phyloP scores from a whole-genome alignment of 2,113 vertebrate genomes.

The Syngnathus floridae region DNA sequence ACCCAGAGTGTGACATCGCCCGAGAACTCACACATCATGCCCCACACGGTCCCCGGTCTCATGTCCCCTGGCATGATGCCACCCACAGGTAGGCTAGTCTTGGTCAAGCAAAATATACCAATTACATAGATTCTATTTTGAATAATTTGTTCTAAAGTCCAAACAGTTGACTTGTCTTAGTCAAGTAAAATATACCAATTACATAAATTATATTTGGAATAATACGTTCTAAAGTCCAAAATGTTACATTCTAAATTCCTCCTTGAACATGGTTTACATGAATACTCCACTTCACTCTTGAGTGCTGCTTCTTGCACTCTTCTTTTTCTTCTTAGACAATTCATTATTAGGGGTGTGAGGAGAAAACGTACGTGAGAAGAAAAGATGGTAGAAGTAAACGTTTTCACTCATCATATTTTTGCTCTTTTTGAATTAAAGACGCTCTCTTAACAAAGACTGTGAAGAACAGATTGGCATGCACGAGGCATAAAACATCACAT shows the following conservation, averaged over 20 bases:
- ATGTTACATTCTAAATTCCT: neutral
- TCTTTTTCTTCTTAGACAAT: too few species aligned
- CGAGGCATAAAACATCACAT: too few species aligned
- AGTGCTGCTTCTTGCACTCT: too few species aligned
- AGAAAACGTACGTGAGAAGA: too few species aligned
- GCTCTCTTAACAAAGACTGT: too few species aligned
- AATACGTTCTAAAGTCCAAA: neutral
- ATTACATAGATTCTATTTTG: neutral
- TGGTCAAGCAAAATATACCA: neutral
- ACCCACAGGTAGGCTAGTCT: conserved; percentile 81
- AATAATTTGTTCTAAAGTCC: neutral
- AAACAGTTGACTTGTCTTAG: conserved; percentile 57
- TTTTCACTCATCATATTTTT: too few species aligned
- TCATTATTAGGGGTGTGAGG: too few species aligned
- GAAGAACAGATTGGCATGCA: too few species aligned
- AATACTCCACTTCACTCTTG: neutral
- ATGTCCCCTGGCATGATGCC: conserved; percentile 99
- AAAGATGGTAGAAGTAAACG: too few species aligned
- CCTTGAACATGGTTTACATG: neutral
- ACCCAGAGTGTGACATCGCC: conserved; percentile 96
- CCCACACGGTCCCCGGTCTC: conserved; percentile 95
- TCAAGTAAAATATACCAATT: neutral
- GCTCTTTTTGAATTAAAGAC: too few species aligned
- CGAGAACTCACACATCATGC: conserved; percentile 99
- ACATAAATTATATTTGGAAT: neutral